Conservation (phyloP, 37 sponge, comb jelly and placozoan species). For the Tethya wilhelma region DNA sequence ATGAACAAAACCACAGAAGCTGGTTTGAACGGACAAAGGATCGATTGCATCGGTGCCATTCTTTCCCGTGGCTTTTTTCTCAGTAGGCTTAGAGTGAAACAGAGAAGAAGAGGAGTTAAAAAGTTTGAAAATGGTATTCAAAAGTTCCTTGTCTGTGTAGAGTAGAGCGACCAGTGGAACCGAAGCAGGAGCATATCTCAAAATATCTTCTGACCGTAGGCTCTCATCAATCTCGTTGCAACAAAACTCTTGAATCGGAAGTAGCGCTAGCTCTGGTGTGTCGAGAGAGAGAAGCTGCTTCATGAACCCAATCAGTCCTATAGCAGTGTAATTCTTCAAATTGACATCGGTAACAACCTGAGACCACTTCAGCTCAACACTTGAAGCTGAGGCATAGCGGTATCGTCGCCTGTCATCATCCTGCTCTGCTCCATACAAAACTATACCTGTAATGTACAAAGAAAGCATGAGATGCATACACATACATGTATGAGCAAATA, state of each 20-base stretch:
- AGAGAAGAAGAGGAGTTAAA: slow-evolving; percentile 20
- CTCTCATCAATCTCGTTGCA: neutral
- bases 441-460: slow-evolving; percentile 1
- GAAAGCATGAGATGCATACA: neutral
- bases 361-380: slow-evolving; percentile 25
- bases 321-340: neutral
- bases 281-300: neutral
- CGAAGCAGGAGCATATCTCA: neutral
- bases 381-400: neutral
- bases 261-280: neutral
- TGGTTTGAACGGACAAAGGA: too few relatives aligned
- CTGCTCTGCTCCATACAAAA: slow-evolving; percentile 31
- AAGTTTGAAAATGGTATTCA: slow-evolving; percentile 1
- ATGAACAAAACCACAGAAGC: slow-evolving; percentile 26
- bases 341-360: neutral
- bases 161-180: slow-evolving; percentile 20
- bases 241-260: neutral
- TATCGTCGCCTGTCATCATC: slow-evolving; percentile 40
- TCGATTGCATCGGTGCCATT: too few relatives aligned
- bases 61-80: too few relatives aligned
- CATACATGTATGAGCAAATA: too few relatives aligned
- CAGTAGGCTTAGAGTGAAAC: neutral
- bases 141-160: slow-evolving; percentile 16
- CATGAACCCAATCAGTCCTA: slow-evolving; percentile 25
- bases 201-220: too few relatives aligned